A percentile compares a stretch with the other conserved stretches of the same genome.
Conservation (phyloP, 2,797 vertebrate genomes). For the Helarctos malayanus region DNA sequence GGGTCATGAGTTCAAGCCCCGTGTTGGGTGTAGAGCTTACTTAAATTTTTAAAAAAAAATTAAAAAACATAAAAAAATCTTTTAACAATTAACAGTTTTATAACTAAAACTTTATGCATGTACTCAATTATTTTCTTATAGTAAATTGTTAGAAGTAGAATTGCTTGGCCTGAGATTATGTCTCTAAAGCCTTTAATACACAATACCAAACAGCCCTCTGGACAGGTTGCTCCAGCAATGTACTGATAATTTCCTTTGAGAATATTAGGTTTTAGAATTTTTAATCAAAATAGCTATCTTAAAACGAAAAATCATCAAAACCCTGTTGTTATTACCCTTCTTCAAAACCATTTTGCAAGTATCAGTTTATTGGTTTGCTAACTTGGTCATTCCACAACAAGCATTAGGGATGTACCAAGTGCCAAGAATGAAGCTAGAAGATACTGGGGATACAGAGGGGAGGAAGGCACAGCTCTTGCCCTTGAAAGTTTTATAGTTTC, state of each 20-base stretch:
- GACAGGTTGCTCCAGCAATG: neutral
- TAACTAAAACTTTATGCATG: neutral
- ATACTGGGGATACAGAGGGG: too few species aligned
- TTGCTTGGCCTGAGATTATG: neutral
- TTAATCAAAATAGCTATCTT: neutral
- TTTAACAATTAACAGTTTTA: neutral
- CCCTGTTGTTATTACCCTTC: neutral
- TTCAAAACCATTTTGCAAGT: constrained; percentile 16
- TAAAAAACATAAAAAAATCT: neutral
- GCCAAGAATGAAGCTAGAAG: neutral
- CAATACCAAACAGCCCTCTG: neutral
- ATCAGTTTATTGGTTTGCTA: neutral
- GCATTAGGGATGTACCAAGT: neutral
- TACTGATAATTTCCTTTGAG: neutral
- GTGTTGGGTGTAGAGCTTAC: neutral
- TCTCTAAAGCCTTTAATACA: neutral
- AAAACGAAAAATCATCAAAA: neutral
- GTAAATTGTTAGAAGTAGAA: neutral
- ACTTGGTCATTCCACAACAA: neutral
- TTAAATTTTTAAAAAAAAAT: neutral
- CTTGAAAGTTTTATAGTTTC: neutral
- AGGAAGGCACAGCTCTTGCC: neutral
- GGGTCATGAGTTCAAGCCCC: neutral
- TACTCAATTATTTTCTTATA: neutral
- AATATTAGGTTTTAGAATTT: neutral